Percentiles rank a stretch among this genome's conserved stretches.
phyloP scores from a whole-genome alignment of 2,113 vertebrate species.

The Odobenus rosmarus region DNA sequence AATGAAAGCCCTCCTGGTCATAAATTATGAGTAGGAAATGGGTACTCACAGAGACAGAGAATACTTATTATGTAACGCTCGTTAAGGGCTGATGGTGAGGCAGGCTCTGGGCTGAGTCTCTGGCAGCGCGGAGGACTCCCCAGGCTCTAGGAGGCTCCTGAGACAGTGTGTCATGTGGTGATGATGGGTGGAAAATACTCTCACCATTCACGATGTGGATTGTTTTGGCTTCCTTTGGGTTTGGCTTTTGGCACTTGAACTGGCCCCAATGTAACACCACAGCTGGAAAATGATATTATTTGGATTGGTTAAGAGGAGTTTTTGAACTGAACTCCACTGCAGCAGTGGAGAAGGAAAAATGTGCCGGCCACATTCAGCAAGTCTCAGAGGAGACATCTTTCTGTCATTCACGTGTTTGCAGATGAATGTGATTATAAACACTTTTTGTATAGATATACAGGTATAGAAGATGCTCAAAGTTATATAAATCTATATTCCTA shows the following conservation, averaged over 20 bases:
- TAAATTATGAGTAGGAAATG: constrained; percentile 14
- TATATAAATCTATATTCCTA: neutral
- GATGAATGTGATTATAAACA: neutral
- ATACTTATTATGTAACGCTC: neutral
- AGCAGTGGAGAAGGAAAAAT: neutral
- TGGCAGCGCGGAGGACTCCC: neutral
- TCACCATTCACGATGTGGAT: constrained; percentile 17
- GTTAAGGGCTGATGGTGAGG: neutral
- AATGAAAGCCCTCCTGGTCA: neutral
- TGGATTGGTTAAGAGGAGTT: constrained; percentile 52
- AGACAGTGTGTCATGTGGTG: constrained; percentile 25
- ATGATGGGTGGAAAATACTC: constrained; percentile 50
- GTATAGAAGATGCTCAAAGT: neutral
- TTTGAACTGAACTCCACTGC: constrained; percentile 23
- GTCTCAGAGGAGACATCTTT: neutral
- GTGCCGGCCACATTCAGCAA: neutral
- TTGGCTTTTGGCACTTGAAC: constrained; percentile 61
- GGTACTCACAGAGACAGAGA: neutral
- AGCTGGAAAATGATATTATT: constrained; percentile 63
- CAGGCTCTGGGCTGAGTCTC: neutral
- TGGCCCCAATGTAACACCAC: neutral
- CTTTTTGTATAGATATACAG: neutral
- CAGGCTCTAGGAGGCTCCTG: constrained; percentile 5
- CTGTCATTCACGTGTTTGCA: neutral
- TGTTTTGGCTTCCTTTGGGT: constrained; percentile 50